A percentile compares a stretch with the other conserved stretches of the same genome.
phyloP scores from a whole-genome alignment of 2,888 invertebrate genomes.

The Spisula subtruncata region DNA sequence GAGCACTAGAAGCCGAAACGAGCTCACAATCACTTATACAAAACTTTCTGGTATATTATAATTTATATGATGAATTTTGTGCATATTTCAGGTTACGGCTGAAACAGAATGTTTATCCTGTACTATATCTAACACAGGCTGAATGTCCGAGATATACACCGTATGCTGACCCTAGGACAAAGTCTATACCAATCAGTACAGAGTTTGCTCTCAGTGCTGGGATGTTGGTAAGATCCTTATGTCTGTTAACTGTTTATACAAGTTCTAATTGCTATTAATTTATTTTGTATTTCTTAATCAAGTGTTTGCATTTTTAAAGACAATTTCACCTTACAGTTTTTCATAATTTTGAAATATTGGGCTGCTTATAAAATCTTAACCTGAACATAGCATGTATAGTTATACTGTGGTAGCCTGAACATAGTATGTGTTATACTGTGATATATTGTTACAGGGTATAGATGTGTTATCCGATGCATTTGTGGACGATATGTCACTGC shows the following conservation, averaged over 20 bases:
- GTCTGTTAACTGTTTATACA: no score
- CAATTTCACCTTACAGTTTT: no score
- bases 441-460: slow-evolving; percentile 54
- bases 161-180: slow-evolving; percentile 95
- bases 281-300: no score
- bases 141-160: slow-evolving; percentile 92
- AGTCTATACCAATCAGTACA: slow-evolving; percentile 93
- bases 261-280: neutral
- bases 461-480: slow-evolving; percentile 69
- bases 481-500: slow-evolving; percentile 80
- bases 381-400: neutral
- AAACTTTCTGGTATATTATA: no score
- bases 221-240: slow-evolving; percentile 90
- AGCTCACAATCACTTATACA: no score
- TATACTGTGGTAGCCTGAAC: neutral
- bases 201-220: slow-evolving; percentile 94
- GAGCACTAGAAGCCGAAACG: no score
- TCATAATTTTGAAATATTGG: no score
- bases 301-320: no score
- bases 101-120: slow-evolving; percentile 98
- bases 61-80: neutral
- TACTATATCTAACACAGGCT: slow-evolving; percentile 96
- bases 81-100: slow-evolving; percentile 90
- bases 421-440: neutral
- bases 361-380: no score